Percentiles rank a stretch among this genome's conserved stretches.
phyloP scores from a whole-genome alignment of 2,888 invertebrate species.

The Sinodicranocentrus sp. region DNA sequence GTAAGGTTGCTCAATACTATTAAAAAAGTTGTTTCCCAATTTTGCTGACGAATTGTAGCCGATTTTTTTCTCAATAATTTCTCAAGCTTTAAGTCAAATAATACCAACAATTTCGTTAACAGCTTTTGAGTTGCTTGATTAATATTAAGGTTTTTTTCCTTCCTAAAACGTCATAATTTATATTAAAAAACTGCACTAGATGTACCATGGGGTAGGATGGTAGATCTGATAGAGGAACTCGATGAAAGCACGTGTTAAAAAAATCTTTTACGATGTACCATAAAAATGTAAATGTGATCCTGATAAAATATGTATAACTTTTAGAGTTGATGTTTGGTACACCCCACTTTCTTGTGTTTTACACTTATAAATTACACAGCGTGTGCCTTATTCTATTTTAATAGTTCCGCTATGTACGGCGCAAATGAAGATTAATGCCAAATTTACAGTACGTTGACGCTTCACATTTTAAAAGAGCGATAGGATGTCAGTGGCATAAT shows the following conservation, averaged over 20 bases:
- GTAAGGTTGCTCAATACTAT: slow-evolving; percentile 9
- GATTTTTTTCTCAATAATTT: background rate
- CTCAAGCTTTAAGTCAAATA: background rate
- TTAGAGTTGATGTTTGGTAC: background rate
- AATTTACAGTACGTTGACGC: background rate
- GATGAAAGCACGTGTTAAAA: background rate
- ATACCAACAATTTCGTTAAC: no score
- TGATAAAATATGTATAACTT: background rate
- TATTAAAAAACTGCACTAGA: background rate
- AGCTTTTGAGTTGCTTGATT: background rate
- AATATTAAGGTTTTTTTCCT: background rate
- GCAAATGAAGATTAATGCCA: slow-evolving; percentile 23
- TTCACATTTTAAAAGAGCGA: slow-evolving; percentile 28
- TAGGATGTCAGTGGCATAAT: background rate
- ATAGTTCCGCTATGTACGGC: background rate
- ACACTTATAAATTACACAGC: background rate
- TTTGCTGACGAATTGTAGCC: background rate
- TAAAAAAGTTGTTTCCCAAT: background rate
- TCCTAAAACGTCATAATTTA: background rate
- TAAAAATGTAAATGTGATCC: background rate
- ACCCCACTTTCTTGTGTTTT: background rate
- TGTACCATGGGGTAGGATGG: no score
- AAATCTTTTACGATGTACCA: background rate
- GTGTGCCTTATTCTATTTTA: background rate
- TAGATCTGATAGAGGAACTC: no score